phyloP scores from a whole-genome alignment of 2,113 vertebrate species.

The Paramisgurnus dabryanus region DNA sequence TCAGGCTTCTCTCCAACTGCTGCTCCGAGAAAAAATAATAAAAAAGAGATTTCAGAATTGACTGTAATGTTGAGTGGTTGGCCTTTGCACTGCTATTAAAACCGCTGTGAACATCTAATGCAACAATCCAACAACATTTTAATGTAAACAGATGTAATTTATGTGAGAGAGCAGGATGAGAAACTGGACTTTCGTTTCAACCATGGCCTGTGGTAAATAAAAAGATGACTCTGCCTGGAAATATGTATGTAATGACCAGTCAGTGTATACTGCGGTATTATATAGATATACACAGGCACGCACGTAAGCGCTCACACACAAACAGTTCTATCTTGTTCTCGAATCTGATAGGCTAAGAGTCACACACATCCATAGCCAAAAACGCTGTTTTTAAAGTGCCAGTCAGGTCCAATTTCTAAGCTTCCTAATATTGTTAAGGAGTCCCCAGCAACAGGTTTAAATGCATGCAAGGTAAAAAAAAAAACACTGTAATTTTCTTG shows the following conservation, averaged over 20 bases:
- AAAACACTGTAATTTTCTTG: too few relatives aligned
- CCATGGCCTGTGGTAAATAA: neutral
- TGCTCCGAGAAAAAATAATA: slow-evolving; percentile 59
- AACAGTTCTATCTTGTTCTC: too few relatives aligned
- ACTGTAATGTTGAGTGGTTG: neutral
- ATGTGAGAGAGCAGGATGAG: neutral
- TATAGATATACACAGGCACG: too few relatives aligned
- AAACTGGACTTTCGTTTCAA: neutral
- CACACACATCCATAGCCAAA: too few relatives aligned
- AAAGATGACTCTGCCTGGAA: neutral
- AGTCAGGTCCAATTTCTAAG: too few relatives aligned
- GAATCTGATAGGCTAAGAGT: too few relatives aligned
- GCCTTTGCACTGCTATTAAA: neutral
- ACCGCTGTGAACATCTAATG: slow-evolving; percentile 14
- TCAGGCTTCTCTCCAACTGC: slow-evolving; percentile 84
- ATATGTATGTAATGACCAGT: neutral
- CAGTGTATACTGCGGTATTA: too few relatives aligned
- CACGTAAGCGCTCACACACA: too few relatives aligned
- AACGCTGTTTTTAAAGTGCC: too few relatives aligned
- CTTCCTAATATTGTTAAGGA: too few relatives aligned
- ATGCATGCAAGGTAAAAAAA: too few relatives aligned
- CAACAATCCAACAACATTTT: neutral
- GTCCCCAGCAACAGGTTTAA: too few relatives aligned
- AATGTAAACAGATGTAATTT: neutral
- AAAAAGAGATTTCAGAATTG: neutral